Evolutionary conservation across 2,113 vertebrate species (phyloP), one percentile per base, ranked within the genome.

Genomic region (Phycodurus eques): DNA sequence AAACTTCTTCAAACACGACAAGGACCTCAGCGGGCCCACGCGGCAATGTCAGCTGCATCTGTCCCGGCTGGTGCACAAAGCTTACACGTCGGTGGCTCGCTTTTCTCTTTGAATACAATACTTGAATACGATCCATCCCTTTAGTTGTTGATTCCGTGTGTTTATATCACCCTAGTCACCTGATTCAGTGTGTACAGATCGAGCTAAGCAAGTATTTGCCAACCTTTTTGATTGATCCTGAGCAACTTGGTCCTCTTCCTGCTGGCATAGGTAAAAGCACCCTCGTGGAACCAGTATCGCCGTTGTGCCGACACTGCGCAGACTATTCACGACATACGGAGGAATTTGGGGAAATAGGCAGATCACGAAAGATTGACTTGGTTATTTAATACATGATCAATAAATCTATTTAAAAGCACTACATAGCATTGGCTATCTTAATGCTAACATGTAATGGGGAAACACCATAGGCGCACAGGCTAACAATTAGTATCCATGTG

Each of bases 1-100:
- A 73, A 96, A 97, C 89, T 98, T 98, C 81, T 77, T 98, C 72
- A 95, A 95, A 83, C 94, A 94, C 71, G 97, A 98, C 86, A 78
- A 90, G 65, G 94, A 97, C 66, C 94, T 98, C 4, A 90, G 93
- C 49, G 88, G 87, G 20, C 89, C 96, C 77, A 95, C 96, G 0
- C 74, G 91, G 78, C 95, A 96, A 5, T 93, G 95, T 35, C 96
- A 98, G 80, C 93, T 93, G 72, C 91, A 95, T 47, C 87, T 98
- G 72, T 94, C 96, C 9, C 94, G 94, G 82, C 86, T 96, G 81
- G 95, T 98, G 76, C 95, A 97, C 76, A 93, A 92, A 90, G 93
- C 95, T 4, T 97, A 96, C 91, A 96, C 95, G 96, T 98, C 92
- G 91, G 88, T 39, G 57, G 89, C 62, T 19, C 14, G 3, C 59